Conservation (phyloP, 2,797 vertebrate species). For the Pogoniulus pusillus region DNA sequence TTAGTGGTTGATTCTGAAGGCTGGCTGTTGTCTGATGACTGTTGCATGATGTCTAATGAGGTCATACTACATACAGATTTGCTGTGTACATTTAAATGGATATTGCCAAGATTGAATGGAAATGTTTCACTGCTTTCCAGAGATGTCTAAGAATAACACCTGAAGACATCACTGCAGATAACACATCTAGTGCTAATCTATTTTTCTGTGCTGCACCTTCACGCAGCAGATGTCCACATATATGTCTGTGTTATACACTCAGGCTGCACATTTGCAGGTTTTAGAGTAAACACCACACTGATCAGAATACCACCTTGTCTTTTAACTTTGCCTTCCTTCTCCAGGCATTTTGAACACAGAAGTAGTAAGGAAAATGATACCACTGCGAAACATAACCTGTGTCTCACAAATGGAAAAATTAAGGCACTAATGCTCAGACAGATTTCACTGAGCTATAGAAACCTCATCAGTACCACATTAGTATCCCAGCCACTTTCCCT, state of each 20-base stretch:
- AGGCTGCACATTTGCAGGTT: background rate
- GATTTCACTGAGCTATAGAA: constrained; percentile 12
- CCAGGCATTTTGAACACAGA: background rate
- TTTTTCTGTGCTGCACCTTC: background rate
- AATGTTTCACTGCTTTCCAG: background rate
- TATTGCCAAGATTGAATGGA: constrained; percentile 13
- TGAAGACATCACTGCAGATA: background rate
- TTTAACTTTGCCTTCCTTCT: background rate
- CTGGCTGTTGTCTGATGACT: background rate
- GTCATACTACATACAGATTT: background rate
- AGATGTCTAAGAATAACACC: background rate
- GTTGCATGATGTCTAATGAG: background rate
- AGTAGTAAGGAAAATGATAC: background rate
- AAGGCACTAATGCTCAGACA: background rate
- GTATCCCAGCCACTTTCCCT: background rate
- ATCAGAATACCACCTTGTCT: background rate
- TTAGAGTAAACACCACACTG: background rate
- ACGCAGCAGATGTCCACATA: background rate
- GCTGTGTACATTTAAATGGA: background rate
- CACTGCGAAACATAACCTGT: background rate
- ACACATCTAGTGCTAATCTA: background rate
- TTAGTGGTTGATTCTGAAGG: background rate
- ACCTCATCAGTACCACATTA: background rate
- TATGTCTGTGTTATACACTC: background rate
- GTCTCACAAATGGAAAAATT: constrained; percentile 25